A percentile compares a stretch with the other conserved stretches of the same genome.
Evolutionary conservation across 2,888 invertebrate genomes (phyloP).

Genomic region (Cotesia congregata): DNA sequence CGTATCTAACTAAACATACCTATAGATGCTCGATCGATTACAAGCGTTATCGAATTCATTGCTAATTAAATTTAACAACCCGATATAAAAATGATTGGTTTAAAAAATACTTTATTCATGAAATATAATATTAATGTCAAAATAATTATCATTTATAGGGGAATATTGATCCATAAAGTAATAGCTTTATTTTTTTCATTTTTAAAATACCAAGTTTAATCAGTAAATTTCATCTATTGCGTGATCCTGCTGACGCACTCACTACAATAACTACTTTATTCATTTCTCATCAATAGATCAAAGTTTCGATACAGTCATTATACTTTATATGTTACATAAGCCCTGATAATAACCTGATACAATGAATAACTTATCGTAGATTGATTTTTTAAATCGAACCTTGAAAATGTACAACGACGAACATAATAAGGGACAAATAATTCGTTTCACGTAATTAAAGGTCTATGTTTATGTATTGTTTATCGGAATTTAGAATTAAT

Average conservation of each 20-base stretch:
- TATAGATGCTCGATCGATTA: not conserved
- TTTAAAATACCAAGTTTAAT: not conserved
- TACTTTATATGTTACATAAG: not conserved
- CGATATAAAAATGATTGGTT: not conserved
- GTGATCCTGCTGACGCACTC: not conserved
- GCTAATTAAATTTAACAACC: not conserved
- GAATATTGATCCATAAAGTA: not conserved
- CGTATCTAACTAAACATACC: not conserved
- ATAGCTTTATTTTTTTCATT: not conserved
- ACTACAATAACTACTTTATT: not conserved
- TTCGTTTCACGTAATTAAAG: not conserved
- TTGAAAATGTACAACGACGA: not conserved
- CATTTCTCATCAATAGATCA: slow-evolving; percentile 25
- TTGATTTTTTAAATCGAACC: not conserved
- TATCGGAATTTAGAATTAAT: not conserved
- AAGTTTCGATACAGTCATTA: slow-evolving; percentile 17
- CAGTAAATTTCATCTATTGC: not conserved
- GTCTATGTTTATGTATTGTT: not conserved
- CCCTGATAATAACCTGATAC: slow-evolving; percentile 12
- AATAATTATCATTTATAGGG: not conserved
- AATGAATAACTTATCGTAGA: slow-evolving; percentile 16
- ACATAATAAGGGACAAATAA: not conserved
- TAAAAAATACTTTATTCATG: not conserved
- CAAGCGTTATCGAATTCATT: not conserved
- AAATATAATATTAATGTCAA: not conserved